These are phyloP conservation scores for Elysia chlorotica DNA, from an alignment of 1,140 invertebrate species.

Conservation along the genomic window DNA sequence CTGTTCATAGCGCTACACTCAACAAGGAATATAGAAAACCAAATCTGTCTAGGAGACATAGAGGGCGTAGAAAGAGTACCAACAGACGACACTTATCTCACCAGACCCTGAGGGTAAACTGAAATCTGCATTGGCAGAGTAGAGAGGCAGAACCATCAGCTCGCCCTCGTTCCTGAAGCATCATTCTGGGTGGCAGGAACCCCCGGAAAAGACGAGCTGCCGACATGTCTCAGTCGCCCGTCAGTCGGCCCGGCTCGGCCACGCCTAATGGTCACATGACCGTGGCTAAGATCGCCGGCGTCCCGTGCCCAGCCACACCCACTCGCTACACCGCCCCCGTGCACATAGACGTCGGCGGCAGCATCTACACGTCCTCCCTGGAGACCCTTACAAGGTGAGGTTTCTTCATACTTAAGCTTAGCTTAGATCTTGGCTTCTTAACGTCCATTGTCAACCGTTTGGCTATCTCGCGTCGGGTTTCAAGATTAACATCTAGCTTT, in stretches of 20 bases:
- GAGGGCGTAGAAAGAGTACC: too few relatives aligned
- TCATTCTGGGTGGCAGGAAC: not conserved
- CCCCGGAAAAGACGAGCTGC: conserved; percentile 1
- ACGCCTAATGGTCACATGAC: conserved; percentile 45
- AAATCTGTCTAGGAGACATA: too few relatives aligned
- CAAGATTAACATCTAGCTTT: too few relatives aligned
- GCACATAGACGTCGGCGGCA: conserved; percentile 95
- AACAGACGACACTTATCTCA: not conserved
- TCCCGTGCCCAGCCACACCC: conserved; percentile 89
- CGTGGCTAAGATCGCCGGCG: conserved; percentile 67
- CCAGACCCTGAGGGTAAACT: not conserved
- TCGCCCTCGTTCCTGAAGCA: not conserved
- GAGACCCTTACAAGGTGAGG: conserved; percentile 94
- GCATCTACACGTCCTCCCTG: conserved; percentile 93
- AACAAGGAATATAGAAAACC: too few relatives aligned
- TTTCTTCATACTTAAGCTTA: not conserved
- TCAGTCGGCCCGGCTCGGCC: conserved; percentile 36
- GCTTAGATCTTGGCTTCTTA: too few relatives aligned
- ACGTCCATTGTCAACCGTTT: too few relatives aligned
- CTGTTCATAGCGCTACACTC: too few relatives aligned
- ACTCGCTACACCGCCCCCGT: conserved; percentile 92
- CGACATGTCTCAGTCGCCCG: conserved; percentile 37
- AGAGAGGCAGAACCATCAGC: too few relatives aligned
- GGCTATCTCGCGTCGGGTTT: too few relatives aligned
- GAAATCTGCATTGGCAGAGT: not conserved